Evolutionary conservation across 2,888 invertebrate species (phyloP).

Genomic region (Cheilosia grossa): DNA sequence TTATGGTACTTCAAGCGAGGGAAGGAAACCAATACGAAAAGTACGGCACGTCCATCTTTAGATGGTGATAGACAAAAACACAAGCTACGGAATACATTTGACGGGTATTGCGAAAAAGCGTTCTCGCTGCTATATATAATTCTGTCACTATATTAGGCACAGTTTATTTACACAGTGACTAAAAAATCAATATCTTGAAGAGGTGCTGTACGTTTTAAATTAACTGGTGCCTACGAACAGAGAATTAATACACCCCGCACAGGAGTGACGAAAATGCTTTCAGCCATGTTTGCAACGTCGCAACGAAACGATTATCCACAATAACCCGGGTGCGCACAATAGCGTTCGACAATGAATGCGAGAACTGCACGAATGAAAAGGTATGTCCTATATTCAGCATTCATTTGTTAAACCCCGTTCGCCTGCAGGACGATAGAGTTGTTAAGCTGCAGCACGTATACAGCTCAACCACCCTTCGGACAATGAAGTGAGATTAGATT

Average conservation of each 20-base stretch:
- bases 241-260: not conserved
- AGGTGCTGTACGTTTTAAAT: not conserved
- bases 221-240: not conserved
- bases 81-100: too few species aligned
- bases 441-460: conserved; percentile 1
- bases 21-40: too few species aligned
- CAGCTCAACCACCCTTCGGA: conserved; percentile 11
- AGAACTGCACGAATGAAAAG: conserved; percentile 7
- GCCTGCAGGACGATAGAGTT: conserved; percentile 21
- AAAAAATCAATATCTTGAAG: too few species aligned
- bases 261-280: not conserved
- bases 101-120: too few species aligned
- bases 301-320: conserved; percentile 31
- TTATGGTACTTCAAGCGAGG: too few species aligned
- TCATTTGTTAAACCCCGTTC: conserved; percentile 11
- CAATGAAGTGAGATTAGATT: conserved; percentile 49
- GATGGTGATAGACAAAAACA: too few species aligned
- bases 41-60: too few species aligned
- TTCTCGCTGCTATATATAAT: too few species aligned
- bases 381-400: conserved; percentile 2
- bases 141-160: too few species aligned
- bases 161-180: too few species aligned
- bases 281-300: conserved; percentile 5
- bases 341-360: conserved; percentile 21
- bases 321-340: conserved; percentile 5